These are phyloP conservation scores for Colius striatus DNA, from an alignment of 2,113 vertebrate species.

Conservation along the genomic window DNA sequence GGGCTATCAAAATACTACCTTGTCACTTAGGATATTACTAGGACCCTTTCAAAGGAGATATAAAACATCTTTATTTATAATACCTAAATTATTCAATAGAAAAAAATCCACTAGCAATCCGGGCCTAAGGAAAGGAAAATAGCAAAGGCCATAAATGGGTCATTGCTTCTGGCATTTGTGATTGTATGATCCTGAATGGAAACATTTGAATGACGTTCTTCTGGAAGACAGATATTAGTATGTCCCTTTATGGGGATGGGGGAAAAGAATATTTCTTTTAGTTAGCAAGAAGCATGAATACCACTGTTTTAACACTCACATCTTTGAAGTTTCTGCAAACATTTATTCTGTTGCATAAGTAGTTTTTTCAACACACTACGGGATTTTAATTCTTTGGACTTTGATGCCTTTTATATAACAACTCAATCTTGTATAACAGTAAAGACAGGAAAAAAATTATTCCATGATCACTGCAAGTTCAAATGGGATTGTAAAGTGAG, in stretches of 20 bases:
- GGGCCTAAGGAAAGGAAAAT: neutral
- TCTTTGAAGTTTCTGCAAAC: conserved; percentile 21
- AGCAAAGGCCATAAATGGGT: neutral
- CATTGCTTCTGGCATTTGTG: neutral
- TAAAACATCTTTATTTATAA: neutral
- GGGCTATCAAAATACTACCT: neutral
- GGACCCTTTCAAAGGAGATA: neutral
- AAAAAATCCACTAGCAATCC: neutral
- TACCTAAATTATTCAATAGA: neutral
- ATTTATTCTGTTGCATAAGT: conserved; percentile 14
- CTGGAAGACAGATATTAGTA: neutral
- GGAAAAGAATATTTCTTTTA: conserved; percentile 8
- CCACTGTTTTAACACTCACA: conserved; percentile 6
- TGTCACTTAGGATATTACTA: neutral
- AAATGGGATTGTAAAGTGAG: conserved; percentile 34
- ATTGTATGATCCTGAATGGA: neutral
- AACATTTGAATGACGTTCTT: conserved; percentile 4
- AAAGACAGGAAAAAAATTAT: neutral
- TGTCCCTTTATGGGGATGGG: neutral
- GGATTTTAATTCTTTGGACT: conserved; percentile 57
- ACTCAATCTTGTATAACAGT: conserved; percentile 32
- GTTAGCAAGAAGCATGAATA: conserved; percentile 46
- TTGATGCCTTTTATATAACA: conserved; percentile 36
- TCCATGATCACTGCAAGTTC: conserved; percentile 26
- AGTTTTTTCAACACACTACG: conserved; percentile 1